phyloP scores from a whole-genome alignment of 2,888 invertebrate species.

The Apoda limacodes region DNA sequence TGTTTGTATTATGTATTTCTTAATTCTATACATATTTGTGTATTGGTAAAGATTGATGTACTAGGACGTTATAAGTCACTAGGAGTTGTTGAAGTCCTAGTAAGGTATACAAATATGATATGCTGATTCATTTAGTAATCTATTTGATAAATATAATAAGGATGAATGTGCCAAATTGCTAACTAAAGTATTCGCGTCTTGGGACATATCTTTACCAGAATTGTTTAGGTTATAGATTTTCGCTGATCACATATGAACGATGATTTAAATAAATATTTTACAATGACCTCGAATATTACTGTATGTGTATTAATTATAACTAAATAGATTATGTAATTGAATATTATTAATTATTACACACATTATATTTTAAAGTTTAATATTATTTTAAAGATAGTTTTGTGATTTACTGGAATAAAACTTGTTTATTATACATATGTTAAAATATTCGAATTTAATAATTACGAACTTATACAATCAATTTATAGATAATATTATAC shows the following conservation, averaged over 20 bases:
- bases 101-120: too few relatives aligned
- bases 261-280: slow-evolving; percentile 23
- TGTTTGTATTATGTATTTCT: too few relatives aligned
- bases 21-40: too few relatives aligned
- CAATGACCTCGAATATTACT: slow-evolving; percentile 27
- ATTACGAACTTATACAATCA: slow-evolving; percentile 71
- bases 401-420: slow-evolving; percentile 64
- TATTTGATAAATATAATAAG: too few relatives aligned
- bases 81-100: too few relatives aligned
- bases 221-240: slow-evolving; percentile 26
- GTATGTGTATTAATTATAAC: slow-evolving; percentile 32
- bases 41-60: too few relatives aligned
- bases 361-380: slow-evolving; percentile 43
- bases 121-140: too few relatives aligned
- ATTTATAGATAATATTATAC: slow-evolving; percentile 71
- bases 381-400: slow-evolving; percentile 47
- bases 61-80: too few relatives aligned
- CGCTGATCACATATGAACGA: slow-evolving; percentile 22
- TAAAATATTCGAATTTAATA: slow-evolving; percentile 72
- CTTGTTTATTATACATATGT: slow-evolving; percentile 71
- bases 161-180: too few relatives aligned
- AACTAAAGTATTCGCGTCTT: slow-evolving; percentile 20
- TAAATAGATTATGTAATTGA: slow-evolving; percentile 45
- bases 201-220: slow-evolving; percentile 33
- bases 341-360: slow-evolving; percentile 32